Base-by-base conservation (phyloP, 1,140 invertebrate genomes). In the Octopus sinensis region DNA sequence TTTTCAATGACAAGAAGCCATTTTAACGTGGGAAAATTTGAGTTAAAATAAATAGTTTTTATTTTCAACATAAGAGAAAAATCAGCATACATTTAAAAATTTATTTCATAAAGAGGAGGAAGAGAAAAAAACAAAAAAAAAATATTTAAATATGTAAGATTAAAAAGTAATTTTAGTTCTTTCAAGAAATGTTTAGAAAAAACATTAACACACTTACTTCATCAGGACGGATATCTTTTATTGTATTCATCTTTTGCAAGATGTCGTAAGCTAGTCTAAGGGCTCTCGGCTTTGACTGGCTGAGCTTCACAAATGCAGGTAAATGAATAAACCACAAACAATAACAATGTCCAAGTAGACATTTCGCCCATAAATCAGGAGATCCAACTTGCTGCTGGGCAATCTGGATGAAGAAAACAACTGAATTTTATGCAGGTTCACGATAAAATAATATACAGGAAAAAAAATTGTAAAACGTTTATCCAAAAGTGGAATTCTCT, bases 271-370 rank as follows among this genome's bases (percentile, higher is more conserved):
- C 96, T 78, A 94, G 93, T 76, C 95, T 93, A 68, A 99, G 90
- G 10, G 96, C 94, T 6, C 95, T 94, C 85, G 95, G 94, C 89
- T 95, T 94, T 80, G 92, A 93, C 53, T 83, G 86, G 76, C 83
- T 86, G 80, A 91, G 90, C 75, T 91, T 92, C 81, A 95, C 92
- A 88, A 93, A 94, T 78, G 96, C 94, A 10, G 97, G 96, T 83
- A 99, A 92, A 88, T 97, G 95, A 85, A 99, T 94, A 91, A 99
- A 99, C 94, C 98, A 99, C n/a, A 99, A 92, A 81, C 97, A 98
- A 90, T 90, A 93, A 87, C 90, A 90, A 86, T 92, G 92, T 82
- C 91, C 90, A 23, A 93, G 84, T 6, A 93, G 83, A 86, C 90
- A 92, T 82, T 96, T 96, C 17, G 97, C 96, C 98, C 97, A 99